Base-by-base conservation (phyloP, 2,888 invertebrate species). In the Bellardia bayeri region DNA sequence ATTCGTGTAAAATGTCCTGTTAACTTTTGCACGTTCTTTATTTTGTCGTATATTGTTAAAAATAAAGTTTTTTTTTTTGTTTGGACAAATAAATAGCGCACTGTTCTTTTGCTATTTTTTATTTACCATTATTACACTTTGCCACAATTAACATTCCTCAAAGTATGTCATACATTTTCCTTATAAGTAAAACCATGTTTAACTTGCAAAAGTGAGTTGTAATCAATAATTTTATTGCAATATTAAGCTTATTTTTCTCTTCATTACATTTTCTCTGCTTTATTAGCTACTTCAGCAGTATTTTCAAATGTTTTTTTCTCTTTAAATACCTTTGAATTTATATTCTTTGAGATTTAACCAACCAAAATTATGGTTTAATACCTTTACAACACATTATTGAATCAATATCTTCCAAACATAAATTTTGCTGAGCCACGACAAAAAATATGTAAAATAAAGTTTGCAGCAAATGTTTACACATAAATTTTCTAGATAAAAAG, bases 301-400 rank as follows among this genome's bases (percentile, higher is more conserved):
- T 51, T 80, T 80, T 61, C 16, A 71, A 69, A 51, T 6, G 3
- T 63, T 64, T 16, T 30, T 13, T 30, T 13, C 16, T 23, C 7
- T 45, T 42, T 30, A 68, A 82, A 69, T 42, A 51, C 58, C 58
- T 66, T 68, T 30, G 45, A 30, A 51, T 54, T 16, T 64, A 74
- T 51, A 37, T 76, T 5, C 33, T 4, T 42, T 69, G n/a, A 76
- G 40, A 63, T 23, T 49, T 56, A 68, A 76, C 63, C 54, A 63
- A 54, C 69, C 49, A 45, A 76, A 83, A 71, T 63, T 76, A 76
- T 75, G 45, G 69, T 37, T 76, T 61, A 63, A 76, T 71, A 83
- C 54, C 69, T 63, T 40, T 54, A 61, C 51, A 63, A 69, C 63
- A 83, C n/a, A 23, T 76, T 76, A 83, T 83, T 61, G 54, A 83